Evolutionary conservation across 2,888 invertebrate genomes (phyloP).

Genomic region (Watsonalla binaria): DNA sequence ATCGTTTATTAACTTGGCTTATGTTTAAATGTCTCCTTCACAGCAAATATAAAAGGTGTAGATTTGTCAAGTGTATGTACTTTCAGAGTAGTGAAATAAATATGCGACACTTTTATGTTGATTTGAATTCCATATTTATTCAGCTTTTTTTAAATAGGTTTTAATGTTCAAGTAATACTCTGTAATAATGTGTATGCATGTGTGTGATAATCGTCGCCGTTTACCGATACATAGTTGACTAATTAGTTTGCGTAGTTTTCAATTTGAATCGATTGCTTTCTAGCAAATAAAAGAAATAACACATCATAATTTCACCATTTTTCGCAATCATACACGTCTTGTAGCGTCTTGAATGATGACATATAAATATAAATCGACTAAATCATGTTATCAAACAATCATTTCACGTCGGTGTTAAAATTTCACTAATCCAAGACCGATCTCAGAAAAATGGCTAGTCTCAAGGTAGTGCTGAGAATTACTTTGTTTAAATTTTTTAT

Average conservation of each 20-base stretch:
- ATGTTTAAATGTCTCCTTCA: not conserved
- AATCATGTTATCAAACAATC: conserved; percentile 6
- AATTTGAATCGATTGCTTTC: conserved; percentile 34
- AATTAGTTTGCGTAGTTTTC: conserved; percentile 57
- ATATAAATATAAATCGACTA: not conserved
- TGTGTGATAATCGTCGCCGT: conserved; percentile 45
- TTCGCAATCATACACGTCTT: conserved; percentile 9
- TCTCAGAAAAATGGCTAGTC: conserved; percentile 65
- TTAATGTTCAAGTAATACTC: not conserved
- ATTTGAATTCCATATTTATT: not conserved
- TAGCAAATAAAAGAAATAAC: conserved; percentile 23
- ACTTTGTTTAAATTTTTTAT: conserved; percentile 8
- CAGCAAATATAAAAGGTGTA: not conserved
- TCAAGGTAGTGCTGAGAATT: conserved; percentile 41
- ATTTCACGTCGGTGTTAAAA: conserved; percentile 7
- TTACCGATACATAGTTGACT: conserved; percentile 26
- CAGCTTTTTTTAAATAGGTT: not conserved
- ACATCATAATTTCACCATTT: conserved; percentile 15
- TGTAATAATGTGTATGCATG: conserved; percentile 34
- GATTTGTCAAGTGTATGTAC: not conserved
- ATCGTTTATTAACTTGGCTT: not conserved
- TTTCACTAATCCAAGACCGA: conserved; percentile 47
- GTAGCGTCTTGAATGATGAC: not conserved
- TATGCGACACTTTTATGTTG: not conserved
- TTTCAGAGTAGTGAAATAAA: not conserved